Evolutionary conservation across 2,113 vertebrate genomes (phyloP), one percentile per base, ranked within the genome.

Genomic region (Tiliqua scincoides): DNA sequence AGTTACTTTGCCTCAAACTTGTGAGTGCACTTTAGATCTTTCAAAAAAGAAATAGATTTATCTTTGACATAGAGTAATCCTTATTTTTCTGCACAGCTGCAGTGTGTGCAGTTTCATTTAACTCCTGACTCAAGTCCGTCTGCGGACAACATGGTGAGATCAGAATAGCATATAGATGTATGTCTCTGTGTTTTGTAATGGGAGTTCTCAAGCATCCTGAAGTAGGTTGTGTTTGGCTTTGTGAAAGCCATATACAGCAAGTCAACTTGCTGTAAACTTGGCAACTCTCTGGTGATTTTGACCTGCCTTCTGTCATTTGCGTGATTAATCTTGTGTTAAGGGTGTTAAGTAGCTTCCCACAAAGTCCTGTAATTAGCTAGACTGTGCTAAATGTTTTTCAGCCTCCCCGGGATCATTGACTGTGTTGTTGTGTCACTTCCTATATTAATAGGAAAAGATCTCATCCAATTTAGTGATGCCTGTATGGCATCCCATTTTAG

Each of bases 381-480:
- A 57, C 43, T 67, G 25, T 82, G n/a, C 80, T 54, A 82, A 43
- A 70, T 70, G 70, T 70, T 27, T 52, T 48, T 35, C 30, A 17
- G 11, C 27, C 15, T 15, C 40, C 1, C 14, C 35, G 76, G 62
- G 11, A 25, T 40, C 17, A 25, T 43, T 23, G 71, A 65, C 30
- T 40, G 48, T 17, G 17, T 86, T 81, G 71, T 14, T 43, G 43
- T 83, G 48, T 68, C n/a, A 6, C 76, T 57, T 85, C 85, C 89
- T 73, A 85, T 79, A 11, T 70, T 54, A 78, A 25, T 57, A 78
- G 52, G 83, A 70, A 35, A 62, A 84, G 12, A 79, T 32, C 67
- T 88, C 88, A 83, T 82, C 71, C 6, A 52, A 18, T n/a, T 85
- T 84, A 68, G 83, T 94, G 87, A 48, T 35, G 1, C 79, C 59